Conservation (phyloP, 2,797 vertebrate genomes). For the Dicrostonyx torquatus region DNA sequence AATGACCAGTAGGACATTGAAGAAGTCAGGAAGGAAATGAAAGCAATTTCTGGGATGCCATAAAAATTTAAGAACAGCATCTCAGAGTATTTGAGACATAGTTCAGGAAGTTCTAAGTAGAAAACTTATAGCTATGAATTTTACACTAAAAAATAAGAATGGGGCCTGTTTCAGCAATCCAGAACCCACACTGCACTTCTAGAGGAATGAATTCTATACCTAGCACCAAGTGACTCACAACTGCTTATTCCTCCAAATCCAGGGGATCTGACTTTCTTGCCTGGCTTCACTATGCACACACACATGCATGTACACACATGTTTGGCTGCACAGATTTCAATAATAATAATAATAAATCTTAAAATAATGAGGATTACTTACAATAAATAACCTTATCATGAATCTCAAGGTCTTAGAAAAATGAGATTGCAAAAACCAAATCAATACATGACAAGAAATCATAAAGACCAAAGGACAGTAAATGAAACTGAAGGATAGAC, state of each 20-base stretch:
- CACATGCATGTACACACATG: neutral
- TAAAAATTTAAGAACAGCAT: neutral
- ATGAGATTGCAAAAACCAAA: neutral
- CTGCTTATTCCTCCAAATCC: neutral
- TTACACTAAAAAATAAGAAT: neutral
- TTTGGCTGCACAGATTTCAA: neutral
- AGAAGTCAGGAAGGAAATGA: neutral
- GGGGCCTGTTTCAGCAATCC: neutral
- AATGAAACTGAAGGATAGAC: neutral
- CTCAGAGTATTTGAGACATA: neutral
- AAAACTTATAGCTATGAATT: neutral
- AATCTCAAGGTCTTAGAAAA: neutral
- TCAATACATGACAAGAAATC: neutral
- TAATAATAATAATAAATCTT: neutral
- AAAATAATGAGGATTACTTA: neutral
- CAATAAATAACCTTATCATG: neutral
- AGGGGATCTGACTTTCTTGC: neutral
- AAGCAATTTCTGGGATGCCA: neutral
- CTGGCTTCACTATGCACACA: neutral
- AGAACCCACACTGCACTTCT: neutral
- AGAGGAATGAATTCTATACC: neutral
- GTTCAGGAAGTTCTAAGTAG: neutral
- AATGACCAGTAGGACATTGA: neutral
- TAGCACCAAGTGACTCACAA: neutral
- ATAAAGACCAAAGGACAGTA: neutral